phyloP scores from a whole-genome alignment of 1,140 invertebrate species.

The Latrodectus geometricus region DNA sequence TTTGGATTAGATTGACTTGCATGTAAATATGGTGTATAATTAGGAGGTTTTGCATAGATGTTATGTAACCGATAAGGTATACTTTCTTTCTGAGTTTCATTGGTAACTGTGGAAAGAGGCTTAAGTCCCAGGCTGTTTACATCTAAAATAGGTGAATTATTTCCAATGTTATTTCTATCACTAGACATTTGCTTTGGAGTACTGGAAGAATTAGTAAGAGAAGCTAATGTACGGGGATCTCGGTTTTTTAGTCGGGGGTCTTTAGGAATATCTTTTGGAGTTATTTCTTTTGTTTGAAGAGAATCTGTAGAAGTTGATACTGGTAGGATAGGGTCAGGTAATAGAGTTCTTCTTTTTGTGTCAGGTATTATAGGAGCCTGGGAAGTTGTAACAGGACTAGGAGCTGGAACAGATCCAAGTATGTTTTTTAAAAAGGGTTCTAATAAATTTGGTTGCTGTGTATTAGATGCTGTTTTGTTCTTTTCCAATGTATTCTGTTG shows the following conservation, averaged over 20 bases:
- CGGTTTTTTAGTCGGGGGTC: slow-evolving; percentile 58
- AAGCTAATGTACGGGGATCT: slow-evolving; percentile 41
- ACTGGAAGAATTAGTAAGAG: background rate
- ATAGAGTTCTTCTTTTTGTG: slow-evolving; percentile 10
- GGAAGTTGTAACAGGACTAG: background rate
- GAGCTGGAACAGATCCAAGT: background rate
- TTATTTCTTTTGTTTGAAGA: background rate
- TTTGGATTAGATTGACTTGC: slow-evolving; percentile 56
- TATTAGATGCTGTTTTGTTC: slow-evolving; percentile 2
- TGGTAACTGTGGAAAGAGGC: background rate
- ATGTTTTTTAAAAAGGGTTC: slow-evolving; percentile 29
- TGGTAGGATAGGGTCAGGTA: slow-evolving; percentile 39
- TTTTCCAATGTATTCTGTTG: slow-evolving; percentile 24
- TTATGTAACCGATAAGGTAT: slow-evolving; percentile 58
- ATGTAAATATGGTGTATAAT: slow-evolving; percentile 61
- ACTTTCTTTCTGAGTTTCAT: slow-evolving; percentile 21
- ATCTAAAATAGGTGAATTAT: background rate
- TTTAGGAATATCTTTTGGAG: slow-evolving; percentile 18
- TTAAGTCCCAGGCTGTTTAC: background rate
- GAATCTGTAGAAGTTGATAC: background rate
- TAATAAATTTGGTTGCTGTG: slow-evolving; percentile 2
- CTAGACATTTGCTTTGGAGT: background rate
- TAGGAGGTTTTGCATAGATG: slow-evolving; percentile 39
- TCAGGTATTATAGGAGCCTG: background rate
- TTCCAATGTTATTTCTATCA: background rate